Percentiles rank a stretch among this genome's conserved stretches.
These are phyloP conservation scores for Salarias fasciatus DNA, from an alignment of 2,797 vertebrate genomes.

Conservation along the genomic window DNA sequence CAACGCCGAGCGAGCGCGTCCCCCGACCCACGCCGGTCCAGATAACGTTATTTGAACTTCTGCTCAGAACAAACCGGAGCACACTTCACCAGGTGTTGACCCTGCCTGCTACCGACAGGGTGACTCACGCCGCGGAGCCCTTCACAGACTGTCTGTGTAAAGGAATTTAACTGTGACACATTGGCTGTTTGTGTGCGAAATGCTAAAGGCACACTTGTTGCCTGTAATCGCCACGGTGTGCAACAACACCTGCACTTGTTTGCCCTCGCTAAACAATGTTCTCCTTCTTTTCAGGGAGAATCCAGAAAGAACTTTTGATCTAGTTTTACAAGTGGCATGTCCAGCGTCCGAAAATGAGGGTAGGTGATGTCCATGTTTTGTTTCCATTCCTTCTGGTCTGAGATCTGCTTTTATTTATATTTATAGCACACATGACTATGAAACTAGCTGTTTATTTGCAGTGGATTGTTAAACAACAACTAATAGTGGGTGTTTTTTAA, in stretches of 20 bases:
- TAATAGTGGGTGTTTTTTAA: too few relatives aligned
- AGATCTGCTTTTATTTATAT: too few relatives aligned
- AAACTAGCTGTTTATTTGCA: too few relatives aligned
- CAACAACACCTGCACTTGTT: not conserved
- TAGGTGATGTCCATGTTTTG: slow-evolving; percentile 58
- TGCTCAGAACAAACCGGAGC: not conserved
- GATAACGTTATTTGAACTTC: not conserved
- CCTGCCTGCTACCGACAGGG: slow-evolving; percentile 4
- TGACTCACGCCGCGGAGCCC: not conserved
- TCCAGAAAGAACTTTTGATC: slow-evolving; percentile 95
- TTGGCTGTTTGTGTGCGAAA: not conserved
- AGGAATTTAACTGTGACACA: not conserved
- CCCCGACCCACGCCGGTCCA: slow-evolving; percentile 8
- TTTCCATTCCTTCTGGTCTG: not conserved
- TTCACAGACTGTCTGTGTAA: not conserved
- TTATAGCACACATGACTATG: too few relatives aligned
- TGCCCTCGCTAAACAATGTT: slow-evolving; percentile 11
- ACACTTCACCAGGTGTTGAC: not conserved
- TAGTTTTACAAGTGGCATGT: slow-evolving; percentile 93
- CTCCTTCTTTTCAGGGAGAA: slow-evolving; percentile 85
- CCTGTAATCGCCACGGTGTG: not conserved
- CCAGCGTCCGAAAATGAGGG: slow-evolving; percentile 92
- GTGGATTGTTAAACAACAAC: too few relatives aligned
- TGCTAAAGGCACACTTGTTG: slow-evolving; percentile 33
- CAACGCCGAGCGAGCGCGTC: not conserved